Base-by-base conservation (phyloP, 2,888 invertebrate genomes). In the Philhelius pedissequus region DNA sequence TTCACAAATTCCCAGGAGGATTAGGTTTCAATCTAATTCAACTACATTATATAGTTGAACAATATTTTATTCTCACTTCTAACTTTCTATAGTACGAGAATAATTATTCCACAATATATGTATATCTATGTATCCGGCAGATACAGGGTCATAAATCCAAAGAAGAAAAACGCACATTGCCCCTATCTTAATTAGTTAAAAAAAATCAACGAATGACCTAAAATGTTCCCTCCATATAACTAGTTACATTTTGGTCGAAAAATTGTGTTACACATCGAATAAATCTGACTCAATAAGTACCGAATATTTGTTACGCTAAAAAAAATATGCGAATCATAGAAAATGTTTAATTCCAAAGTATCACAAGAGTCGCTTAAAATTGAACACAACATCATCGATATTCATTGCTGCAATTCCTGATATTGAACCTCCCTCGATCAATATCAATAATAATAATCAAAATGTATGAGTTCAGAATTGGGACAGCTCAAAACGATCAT, bases 381-480 rank as follows among this genome's bases (percentile, higher is more conserved):
- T 32, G 3, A 54, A 11, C 2, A 54, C 18, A 5, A 52, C 15
- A 54, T 30, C 52, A 54, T 54, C 5, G 30, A 54, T 30, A 11
- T 30, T 3, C 30, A 50, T 50, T 43, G 3, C 43, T 18, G 18
- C 8, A 25, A 27, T 22, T 25, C n/a, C 52, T 35, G 20, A 56
- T 32, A 22, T 56, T 22, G 8, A 20, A 35, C 8, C 27, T 27
- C n/a, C n/a, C 13, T 38, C 58, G 22, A 58, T 40, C 35, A 56
- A 56, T n/a, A 58, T 38, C 58, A 58, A 38, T 15, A 43, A 43
- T 48, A 48, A 58, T 38, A 40, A 58, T 40, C 58, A 58, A 58
- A 30, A 52, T 52, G 27, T 58, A 25, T 40, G 25, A 25, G 8
- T 22, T 13, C 38, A 11, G 22, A 58, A 38, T 38, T 58, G 58